Evolutionary conservation across 2,113 vertebrate genomes (phyloP), one percentile per base, ranked within the genome.

Genomic region (Prochilodus magdalenae): DNA sequence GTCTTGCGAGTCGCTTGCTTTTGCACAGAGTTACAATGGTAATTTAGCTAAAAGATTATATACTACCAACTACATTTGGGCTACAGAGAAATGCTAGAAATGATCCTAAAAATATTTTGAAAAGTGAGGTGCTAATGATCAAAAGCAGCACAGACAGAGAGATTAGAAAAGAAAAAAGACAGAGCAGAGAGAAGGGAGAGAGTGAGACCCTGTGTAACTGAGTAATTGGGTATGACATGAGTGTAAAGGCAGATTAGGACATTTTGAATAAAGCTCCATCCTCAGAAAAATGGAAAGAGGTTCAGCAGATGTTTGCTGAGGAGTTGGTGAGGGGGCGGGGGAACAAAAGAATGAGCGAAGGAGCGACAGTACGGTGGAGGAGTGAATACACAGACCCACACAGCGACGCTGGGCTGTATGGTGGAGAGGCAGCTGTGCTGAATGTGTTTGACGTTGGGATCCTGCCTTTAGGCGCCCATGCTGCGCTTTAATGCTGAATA

Each of bases 381-480:
- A 82, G 84, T 90, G 86, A 90, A 91, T 88, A 89, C 89, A 90
- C 87, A 90, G 90, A 74, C 72, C 63, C 72, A 63, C 80, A 62
- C 60, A 60, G 57, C 47, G 71, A 73, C 15, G 20, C 44, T 65
- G 75, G 60, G 75, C 89, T 89, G 84, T 27, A 85, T 87, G 89
- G 83, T 26, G 70, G 87, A 85, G 83, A 85, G 89, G 92, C 91
- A 92, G 91, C 89, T 90, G 91, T 92, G 91, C 79, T 91, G 86
- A 93, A 94, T 93, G 88, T 90, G 91, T 93, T 94, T 89, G 91
- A 90, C 89, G 92, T 60, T 81, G 91, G 91, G 69, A 87, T 89
- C 85, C 86, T 85, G 89, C 24, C 89, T 92, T 63, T 63, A 81
- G 80, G 71, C 44, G 14, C 75, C 49, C 20, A 72, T 27, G 0